Conservation (phyloP, 2,797 vertebrate genomes). For the Onychomys torridus region DNA sequence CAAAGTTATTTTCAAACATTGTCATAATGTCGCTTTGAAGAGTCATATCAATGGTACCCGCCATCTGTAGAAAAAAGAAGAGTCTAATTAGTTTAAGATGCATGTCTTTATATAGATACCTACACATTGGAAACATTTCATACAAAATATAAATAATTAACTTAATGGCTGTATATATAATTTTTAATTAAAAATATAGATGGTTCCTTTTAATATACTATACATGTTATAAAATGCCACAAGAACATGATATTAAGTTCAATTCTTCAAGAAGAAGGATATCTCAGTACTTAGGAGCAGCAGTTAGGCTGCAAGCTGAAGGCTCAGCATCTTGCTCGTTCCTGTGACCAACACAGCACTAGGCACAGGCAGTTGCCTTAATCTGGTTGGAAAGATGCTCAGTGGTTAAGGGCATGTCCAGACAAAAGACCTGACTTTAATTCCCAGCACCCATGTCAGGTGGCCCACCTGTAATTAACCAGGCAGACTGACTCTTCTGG, state of each 20-base stretch:
- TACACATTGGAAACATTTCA: conserved; percentile 23
- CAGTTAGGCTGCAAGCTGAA: neutral
- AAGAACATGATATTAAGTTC: conserved; percentile 28
- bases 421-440: neutral
- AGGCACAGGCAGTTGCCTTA: conserved; percentile 47
- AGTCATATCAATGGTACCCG: conserved; percentile 92
- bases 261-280: conserved; percentile 15
- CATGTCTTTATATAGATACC: conserved; percentile 62
- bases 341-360: neutral
- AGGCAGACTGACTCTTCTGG: neutral
- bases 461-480: neutral
- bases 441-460: neutral
- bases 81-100: conserved; percentile 66
- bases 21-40: conserved; percentile 95
- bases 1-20: conserved; percentile 94
- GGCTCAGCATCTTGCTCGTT: neutral
- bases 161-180: conserved; percentile 74
- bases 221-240: conserved; percentile 5
- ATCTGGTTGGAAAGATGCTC: neutral
- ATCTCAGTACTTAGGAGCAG: conserved; percentile 7
- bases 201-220: conserved; percentile 51
- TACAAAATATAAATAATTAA: conserved; percentile 58
- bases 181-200: conserved; percentile 35
- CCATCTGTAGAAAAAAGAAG: conserved; percentile 89
- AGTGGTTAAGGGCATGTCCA: neutral